Percentiles rank a stretch among this genome's conserved stretches.
Conservation (phyloP, 2,888 invertebrate genomes). For the Polyploca ridens region DNA sequence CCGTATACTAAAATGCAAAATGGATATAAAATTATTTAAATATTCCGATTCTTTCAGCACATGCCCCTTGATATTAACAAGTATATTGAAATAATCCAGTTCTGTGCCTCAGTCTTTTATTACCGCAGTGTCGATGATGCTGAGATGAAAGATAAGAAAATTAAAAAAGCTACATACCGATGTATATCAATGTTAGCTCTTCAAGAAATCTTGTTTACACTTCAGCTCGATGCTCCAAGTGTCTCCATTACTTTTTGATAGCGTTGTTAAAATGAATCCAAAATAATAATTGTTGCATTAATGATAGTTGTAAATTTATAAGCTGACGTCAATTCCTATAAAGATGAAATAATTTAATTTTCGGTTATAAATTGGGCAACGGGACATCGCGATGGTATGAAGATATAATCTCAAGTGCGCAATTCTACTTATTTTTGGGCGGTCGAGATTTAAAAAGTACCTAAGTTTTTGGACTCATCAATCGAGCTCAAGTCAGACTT, state of each 20-base stretch:
- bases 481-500: conserved; percentile 39
- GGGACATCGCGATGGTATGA: conserved; percentile 27
- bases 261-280: conserved; percentile 29
- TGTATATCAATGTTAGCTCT: conserved; percentile 19
- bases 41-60: conserved; percentile 13
- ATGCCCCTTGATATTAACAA: conserved; percentile 38
- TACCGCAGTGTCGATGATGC: conserved; percentile 30
- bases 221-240: conserved; percentile 26
- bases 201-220: conserved; percentile 26
- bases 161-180: conserved; percentile 17
- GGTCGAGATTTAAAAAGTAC: conserved; percentile 36
- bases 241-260: conserved; percentile 34
- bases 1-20: conserved; percentile 24
- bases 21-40: conserved; percentile 10
- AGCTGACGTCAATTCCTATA: conserved; percentile 14
- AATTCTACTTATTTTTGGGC: conserved; percentile 48
- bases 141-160: conserved; percentile 30
- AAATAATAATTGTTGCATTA: conserved; percentile 20
- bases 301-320: conserved; percentile 16
- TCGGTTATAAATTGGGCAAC: conserved; percentile 24
- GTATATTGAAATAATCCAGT: conserved; percentile 44
- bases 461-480: conserved; percentile 48
- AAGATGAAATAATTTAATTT: conserved; percentile 30
- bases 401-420: conserved; percentile 44
- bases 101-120: conserved; percentile 38